Conservation (phyloP, 2,888 invertebrate species). For the Cephus pulcher region DNA sequence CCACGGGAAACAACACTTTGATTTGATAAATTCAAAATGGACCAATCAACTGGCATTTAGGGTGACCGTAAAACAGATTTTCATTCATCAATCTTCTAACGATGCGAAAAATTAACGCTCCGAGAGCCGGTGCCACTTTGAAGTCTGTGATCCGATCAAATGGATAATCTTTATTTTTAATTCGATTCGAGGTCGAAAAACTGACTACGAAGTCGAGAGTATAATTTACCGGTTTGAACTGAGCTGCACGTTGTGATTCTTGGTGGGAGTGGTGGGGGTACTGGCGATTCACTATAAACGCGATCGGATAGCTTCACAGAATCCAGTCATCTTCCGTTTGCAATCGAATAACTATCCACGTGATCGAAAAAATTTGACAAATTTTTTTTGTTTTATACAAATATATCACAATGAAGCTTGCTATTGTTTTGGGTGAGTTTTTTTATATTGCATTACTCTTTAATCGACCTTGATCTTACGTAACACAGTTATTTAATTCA, state of each 20-base stretch:
- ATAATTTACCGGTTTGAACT: background rate
- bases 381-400: background rate
- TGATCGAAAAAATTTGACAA: background rate
- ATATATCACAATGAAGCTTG: constrained; percentile 31
- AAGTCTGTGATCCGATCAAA: background rate
- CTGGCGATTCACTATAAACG: constrained; percentile 35
- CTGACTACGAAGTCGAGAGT: background rate
- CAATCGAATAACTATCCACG: background rate
- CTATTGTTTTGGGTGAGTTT: constrained; percentile 36
- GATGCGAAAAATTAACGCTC: background rate
- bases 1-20: background rate
- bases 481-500: background rate
- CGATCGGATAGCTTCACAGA: constrained; percentile 27
- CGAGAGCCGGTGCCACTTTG: background rate
- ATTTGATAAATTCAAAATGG: background rate
- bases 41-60: background rate
- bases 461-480: background rate
- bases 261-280: constrained; percentile 21
- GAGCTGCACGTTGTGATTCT: background rate
- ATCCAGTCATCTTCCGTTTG: constrained; percentile 33
- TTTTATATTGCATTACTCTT: background rate
- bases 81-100: background rate
- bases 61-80: background rate
- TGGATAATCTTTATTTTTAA: background rate
- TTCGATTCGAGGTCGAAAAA: background rate